Conservation (phyloP, 2,113 vertebrate genomes). For the Limanda limanda region DNA sequence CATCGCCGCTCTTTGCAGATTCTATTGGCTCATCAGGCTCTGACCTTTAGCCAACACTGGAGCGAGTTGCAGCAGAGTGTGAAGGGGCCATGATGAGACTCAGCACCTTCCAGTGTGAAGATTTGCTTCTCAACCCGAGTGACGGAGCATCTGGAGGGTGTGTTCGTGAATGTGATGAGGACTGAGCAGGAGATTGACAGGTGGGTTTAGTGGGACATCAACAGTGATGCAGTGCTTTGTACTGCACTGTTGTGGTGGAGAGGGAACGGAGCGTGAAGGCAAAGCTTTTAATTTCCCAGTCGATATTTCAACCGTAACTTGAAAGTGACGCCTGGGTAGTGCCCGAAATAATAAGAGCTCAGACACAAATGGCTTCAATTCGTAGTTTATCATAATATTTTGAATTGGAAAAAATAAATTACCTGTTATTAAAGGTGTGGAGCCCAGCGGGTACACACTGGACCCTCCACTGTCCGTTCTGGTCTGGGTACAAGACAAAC, state of each 20-base stretch:
- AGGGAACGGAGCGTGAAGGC: background rate
- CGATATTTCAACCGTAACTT: background rate
- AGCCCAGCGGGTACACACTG: slow-evolving; percentile 90
- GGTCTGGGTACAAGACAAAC: slow-evolving; percentile 89
- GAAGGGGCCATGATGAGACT: background rate
- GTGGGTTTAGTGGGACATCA: background rate
- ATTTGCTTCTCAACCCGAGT: background rate
- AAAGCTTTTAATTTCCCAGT: background rate
- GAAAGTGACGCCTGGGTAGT: background rate
- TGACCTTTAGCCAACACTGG: background rate
- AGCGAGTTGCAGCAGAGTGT: background rate
- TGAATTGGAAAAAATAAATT: background rate
- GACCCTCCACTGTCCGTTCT: slow-evolving; percentile 89
- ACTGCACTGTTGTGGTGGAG: background rate
- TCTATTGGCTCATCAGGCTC: background rate
- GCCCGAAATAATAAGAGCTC: background rate
- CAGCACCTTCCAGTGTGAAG: background rate
- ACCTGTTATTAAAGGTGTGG: slow-evolving; percentile 89
- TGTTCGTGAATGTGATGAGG: background rate
- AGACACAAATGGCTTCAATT: background rate
- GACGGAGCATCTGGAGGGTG: background rate
- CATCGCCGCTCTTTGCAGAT: background rate
- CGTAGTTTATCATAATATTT: background rate
- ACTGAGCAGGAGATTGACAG: background rate
- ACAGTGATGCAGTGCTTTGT: background rate